Conservation (phyloP, 2,888 invertebrate species). For the Maniola hyperantus region DNA sequence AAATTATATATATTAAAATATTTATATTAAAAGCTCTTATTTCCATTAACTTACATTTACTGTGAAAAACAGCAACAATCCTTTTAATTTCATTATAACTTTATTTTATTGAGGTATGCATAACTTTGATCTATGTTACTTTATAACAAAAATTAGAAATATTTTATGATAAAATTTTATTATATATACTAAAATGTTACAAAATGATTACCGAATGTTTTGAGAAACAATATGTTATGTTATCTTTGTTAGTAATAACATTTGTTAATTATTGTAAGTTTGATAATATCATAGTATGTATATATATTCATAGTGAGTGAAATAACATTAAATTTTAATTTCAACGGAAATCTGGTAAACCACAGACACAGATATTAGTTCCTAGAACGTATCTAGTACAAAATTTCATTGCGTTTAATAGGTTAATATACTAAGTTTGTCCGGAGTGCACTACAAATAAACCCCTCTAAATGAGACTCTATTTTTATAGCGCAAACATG, state of each 20-base stretch:
- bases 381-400: too few species aligned
- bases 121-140: neutral
- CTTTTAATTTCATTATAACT: constrained; percentile 20
- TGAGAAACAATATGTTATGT: constrained; percentile 10
- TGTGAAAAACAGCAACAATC: constrained; percentile 3
- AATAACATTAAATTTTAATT: too few species aligned
- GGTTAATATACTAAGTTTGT: too few species aligned
- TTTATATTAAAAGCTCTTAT: neutral
- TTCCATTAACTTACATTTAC: constrained; percentile 1
- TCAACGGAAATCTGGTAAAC: too few species aligned
- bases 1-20: neutral
- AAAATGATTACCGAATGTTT: constrained; percentile 22
- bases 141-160: neutral
- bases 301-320: neutral
- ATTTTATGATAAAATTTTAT: constrained; percentile 8
- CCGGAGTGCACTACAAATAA: constrained; percentile 33
- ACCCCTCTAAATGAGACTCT: too few species aligned
- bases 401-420: too few species aligned
- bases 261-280: neutral
- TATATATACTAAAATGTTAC: constrained; percentile 24
- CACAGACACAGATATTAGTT: too few species aligned
- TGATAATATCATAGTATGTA: neutral
- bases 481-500: constrained; percentile 41
- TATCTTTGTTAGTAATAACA: neutral
- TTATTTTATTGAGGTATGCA: constrained; percentile 3